Conservation (phyloP, 2,888 invertebrate genomes). For the Poecilus cupreus region DNA sequence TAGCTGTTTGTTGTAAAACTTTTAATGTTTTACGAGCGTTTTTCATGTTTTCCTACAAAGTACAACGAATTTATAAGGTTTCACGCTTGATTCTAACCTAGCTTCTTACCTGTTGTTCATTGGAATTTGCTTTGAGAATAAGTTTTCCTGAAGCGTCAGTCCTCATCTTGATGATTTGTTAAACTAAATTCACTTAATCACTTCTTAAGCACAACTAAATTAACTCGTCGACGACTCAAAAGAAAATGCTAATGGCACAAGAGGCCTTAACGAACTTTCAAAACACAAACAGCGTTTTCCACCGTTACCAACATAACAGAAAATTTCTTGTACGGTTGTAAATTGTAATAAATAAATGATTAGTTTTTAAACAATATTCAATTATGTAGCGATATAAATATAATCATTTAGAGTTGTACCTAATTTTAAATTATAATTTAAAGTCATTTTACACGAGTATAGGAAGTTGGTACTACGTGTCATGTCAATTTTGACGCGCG, state of each 20-base stretch:
- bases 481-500: too few relatives aligned
- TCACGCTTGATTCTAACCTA: constrained; percentile 40
- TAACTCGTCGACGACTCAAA: background rate
- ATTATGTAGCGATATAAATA: too few relatives aligned
- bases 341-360: background rate
- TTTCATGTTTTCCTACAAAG: constrained; percentile 76
- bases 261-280: background rate
- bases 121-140: constrained; percentile 66
- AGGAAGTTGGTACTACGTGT: too few relatives aligned
- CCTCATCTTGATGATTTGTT: constrained; percentile 65
- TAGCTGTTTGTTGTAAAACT: constrained; percentile 82
- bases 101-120: constrained; percentile 68
- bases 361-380: too few relatives aligned
- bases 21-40: constrained; percentile 82
- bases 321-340: background rate
- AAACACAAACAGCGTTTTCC: constrained; percentile 19
- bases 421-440: too few relatives aligned
- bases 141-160: constrained; percentile 66
- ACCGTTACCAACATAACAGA: background rate
- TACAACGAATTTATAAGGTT: constrained; percentile 29
- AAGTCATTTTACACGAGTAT: too few relatives aligned
- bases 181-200: background rate
- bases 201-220: background rate
- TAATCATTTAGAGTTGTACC: too few relatives aligned
- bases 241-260: background rate